phyloP scores from a whole-genome alignment of 2,888 invertebrate species.

The Camptogramma bilineatum region DNA sequence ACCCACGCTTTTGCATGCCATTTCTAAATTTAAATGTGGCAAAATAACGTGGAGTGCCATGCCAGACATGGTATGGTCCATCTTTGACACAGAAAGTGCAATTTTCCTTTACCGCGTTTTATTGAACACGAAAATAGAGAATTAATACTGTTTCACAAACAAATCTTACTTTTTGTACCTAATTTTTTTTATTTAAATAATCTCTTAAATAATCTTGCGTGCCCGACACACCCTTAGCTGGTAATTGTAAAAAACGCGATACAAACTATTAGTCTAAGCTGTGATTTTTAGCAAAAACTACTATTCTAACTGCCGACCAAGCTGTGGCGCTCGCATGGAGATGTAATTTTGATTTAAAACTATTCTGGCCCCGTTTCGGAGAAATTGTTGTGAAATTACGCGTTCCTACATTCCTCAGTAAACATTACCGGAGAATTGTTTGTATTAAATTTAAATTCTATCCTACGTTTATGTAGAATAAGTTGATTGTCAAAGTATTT shows the following conservation, averaged over 20 bases:
- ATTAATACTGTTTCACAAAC: background rate
- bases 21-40: conserved; percentile 23
- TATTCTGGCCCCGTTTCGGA: conserved; percentile 30
- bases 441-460: background rate
- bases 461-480: background rate
- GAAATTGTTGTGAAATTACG: conserved; percentile 21
- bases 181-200: too few species aligned
- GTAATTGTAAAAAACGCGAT: conserved; percentile 46
- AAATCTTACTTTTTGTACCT: background rate
- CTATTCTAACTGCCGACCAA: background rate
- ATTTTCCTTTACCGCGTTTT: background rate
- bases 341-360: conserved; percentile 31
- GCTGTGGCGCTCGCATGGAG: conserved; percentile 19
- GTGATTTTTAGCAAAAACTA: conserved; percentile 4
- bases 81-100: background rate
- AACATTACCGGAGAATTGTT: conserved; percentile 40
- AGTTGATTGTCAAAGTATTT: too few species aligned
- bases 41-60: background rate
- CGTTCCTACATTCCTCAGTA: conserved; percentile 22
- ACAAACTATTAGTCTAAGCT: conserved; percentile 16
- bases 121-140: background rate
- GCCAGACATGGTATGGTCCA: background rate
- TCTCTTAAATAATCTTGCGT: background rate
- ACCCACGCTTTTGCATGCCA: conserved; percentile 25
- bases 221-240: conserved; percentile 14